Evolutionary conservation across 23 tunicate species (phyloP).

Genomic region (Styela clava): DNA sequence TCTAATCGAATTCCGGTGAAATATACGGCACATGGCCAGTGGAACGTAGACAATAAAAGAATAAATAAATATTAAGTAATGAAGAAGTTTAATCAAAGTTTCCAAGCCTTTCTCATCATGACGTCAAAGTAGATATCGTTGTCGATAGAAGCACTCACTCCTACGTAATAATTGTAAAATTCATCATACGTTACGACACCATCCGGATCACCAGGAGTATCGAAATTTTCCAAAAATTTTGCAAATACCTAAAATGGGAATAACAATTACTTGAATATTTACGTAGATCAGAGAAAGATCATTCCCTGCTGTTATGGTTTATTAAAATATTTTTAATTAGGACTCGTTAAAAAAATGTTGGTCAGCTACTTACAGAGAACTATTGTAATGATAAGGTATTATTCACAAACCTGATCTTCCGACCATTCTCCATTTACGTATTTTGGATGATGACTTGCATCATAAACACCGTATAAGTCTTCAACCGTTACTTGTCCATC

Average conservation of each 20-base stretch:
- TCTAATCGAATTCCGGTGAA: no score
- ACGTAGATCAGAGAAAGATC: no score
- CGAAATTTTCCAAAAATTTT: slow-evolving; percentile 65
- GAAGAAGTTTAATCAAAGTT: no score
- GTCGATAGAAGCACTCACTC: slow-evolving; percentile 86
- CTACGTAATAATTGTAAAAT: slow-evolving; percentile 79
- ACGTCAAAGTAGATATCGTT: slow-evolving; percentile 87
- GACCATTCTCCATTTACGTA: slow-evolving; percentile 84
- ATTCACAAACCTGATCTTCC: slow-evolving; percentile 70
- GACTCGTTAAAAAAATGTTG: no score
- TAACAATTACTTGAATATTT: no score
- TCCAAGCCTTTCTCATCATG: slow-evolving; percentile 95
- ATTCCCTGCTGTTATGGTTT: no score
- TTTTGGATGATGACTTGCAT: slow-evolving; percentile 72
- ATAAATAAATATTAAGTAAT: no score
- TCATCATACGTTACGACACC: slow-evolving; percentile 83
- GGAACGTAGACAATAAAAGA: no score
- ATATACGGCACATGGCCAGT: no score
- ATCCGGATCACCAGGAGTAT: slow-evolving; percentile 71
- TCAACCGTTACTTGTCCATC: slow-evolving; percentile 85
- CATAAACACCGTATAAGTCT: slow-evolving; percentile 77
- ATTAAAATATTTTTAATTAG: no score
- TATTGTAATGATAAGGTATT: no score
- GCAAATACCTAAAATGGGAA: slow-evolving; percentile 36
- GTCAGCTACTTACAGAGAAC: no score